phyloP scores from a whole-genome alignment of 2,888 invertebrate genomes.

The Drosophila anomalata region DNA sequence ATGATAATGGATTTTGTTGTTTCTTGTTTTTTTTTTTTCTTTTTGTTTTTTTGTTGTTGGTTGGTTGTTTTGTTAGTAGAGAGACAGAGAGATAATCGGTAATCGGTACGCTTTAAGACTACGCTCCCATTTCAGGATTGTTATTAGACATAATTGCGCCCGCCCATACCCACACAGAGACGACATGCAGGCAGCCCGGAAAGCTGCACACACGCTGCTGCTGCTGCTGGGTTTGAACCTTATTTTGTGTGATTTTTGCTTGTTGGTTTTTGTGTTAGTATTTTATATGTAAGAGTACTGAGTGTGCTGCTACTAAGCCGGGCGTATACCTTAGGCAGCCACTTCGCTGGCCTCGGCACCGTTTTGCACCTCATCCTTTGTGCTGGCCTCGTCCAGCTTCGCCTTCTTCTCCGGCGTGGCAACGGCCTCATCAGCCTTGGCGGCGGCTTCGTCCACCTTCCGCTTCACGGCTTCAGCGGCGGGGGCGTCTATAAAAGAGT shows the following conservation, averaged over 20 bases:
- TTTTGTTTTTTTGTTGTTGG: slow-evolving; percentile 54
- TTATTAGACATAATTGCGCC: slow-evolving; percentile 57
- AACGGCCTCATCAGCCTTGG: slow-evolving; percentile 81
- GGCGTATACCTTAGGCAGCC: slow-evolving; percentile 81
- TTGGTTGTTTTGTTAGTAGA: slow-evolving; percentile 47
- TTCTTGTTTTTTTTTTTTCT: slow-evolving; percentile 44
- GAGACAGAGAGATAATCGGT: slow-evolving; percentile 63
- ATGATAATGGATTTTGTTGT: slow-evolving; percentile 73
- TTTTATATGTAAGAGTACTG: slow-evolving; percentile 66
- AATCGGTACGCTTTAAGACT: slow-evolving; percentile 66
- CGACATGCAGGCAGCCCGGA: slow-evolving; percentile 13
- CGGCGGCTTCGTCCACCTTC: slow-evolving; percentile 81
- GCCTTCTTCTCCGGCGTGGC: slow-evolving; percentile 84
- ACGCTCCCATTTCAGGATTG: slow-evolving; percentile 70
- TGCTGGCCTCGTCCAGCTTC: slow-evolving; percentile 82
- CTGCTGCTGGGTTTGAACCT: slow-evolving; percentile 21
- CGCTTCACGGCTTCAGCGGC: slow-evolving; percentile 83
- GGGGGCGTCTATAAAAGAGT: slow-evolving; percentile 73
- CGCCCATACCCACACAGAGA: slow-evolving; percentile 20
- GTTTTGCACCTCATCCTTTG: slow-evolving; percentile 83
- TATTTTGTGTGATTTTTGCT: slow-evolving; percentile 37
- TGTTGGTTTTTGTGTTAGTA: slow-evolving; percentile 56
- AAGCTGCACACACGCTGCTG: slow-evolving; percentile 6
- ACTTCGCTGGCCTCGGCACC: slow-evolving; percentile 84
- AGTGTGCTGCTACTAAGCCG: slow-evolving; percentile 54